phyloP scores from a whole-genome alignment of 2,888 invertebrate species.

The Acrocyrtus sp. region DNA sequence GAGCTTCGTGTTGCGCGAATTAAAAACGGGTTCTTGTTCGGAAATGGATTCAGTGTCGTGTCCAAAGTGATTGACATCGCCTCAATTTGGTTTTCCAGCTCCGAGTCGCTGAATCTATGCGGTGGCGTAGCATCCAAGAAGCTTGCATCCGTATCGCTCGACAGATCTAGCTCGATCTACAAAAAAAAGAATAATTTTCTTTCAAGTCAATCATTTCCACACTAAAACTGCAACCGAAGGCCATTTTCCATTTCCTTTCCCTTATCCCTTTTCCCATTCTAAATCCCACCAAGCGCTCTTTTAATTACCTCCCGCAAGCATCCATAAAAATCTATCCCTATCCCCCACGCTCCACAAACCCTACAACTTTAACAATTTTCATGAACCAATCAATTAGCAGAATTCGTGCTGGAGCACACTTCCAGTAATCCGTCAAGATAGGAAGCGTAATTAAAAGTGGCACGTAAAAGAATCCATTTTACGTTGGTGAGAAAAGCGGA shows the following conservation, averaged over 20 bases:
- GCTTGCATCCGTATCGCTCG: conserved; percentile 59
- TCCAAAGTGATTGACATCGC: conserved; percentile 61
- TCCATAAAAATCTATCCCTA: neutral
- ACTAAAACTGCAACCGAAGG: neutral
- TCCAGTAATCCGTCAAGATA: no score
- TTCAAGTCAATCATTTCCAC: neutral
- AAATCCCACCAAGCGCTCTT: neutral
- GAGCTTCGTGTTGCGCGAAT: neutral
- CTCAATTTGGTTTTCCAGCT: conserved; percentile 59
- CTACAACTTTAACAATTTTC: conserved; percentile 13
- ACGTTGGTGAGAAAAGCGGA: no score
- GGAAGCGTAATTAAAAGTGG: no score
- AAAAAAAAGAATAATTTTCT: conserved; percentile 1
- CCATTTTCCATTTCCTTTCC: neutral
- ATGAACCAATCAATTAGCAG: no score
- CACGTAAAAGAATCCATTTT: no score
- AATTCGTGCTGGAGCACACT: no score
- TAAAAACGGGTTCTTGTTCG: conserved; percentile 17
- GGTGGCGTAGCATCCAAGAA: conserved; percentile 60
- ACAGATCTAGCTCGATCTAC: conserved; percentile 57
- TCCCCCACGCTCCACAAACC: neutral
- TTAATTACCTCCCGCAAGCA: neutral
- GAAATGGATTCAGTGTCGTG: conserved; percentile 36
- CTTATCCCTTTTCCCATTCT: neutral
- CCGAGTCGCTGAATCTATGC: conserved; percentile 59